phyloP scores from a whole-genome alignment of 2,888 invertebrate species.

The Hemistola chrysoprasaria region DNA sequence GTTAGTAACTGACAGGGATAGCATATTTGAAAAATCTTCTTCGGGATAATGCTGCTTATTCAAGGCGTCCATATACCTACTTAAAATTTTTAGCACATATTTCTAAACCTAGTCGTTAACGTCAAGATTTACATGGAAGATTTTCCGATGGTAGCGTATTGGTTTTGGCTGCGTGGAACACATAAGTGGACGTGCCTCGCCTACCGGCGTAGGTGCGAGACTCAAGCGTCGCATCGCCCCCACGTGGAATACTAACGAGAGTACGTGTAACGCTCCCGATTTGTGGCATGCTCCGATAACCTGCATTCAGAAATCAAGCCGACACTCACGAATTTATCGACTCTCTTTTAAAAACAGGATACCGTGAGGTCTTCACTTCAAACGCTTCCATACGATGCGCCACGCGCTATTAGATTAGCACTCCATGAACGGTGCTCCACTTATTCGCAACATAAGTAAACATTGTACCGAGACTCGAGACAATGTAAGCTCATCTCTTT shows the following conservation, averaged over 20 bases:
- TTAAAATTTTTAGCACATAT: constrained; percentile 70
- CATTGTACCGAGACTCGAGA: constrained; percentile 32
- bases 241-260: constrained; percentile 75
- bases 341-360: constrained; percentile 66
- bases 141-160: constrained; percentile 69
- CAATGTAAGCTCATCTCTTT: constrained; percentile 31
- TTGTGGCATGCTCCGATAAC: constrained; percentile 79
- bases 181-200: constrained; percentile 78
- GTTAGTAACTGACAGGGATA: too few species aligned
- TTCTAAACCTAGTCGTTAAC: constrained; percentile 76
- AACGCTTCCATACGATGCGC: constrained; percentile 45
- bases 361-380: constrained; percentile 55
- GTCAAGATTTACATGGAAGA: constrained; percentile 79
- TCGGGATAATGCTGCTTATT: constrained; percentile 20
- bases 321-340: constrained; percentile 73
- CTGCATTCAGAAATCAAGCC: constrained; percentile 80
- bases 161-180: constrained; percentile 77
- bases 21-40: too few species aligned
- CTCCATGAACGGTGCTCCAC: constrained; percentile 20
- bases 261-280: constrained; percentile 71
- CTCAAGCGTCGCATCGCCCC: constrained; percentile 60
- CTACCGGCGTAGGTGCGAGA: constrained; percentile 64
- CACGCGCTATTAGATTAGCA: constrained; percentile 33
- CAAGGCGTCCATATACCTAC: constrained; percentile 32
- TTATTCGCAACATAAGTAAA: constrained; percentile 37